phyloP scores from a whole-genome alignment of 2,888 invertebrate genomes.

The Actias luna region DNA sequence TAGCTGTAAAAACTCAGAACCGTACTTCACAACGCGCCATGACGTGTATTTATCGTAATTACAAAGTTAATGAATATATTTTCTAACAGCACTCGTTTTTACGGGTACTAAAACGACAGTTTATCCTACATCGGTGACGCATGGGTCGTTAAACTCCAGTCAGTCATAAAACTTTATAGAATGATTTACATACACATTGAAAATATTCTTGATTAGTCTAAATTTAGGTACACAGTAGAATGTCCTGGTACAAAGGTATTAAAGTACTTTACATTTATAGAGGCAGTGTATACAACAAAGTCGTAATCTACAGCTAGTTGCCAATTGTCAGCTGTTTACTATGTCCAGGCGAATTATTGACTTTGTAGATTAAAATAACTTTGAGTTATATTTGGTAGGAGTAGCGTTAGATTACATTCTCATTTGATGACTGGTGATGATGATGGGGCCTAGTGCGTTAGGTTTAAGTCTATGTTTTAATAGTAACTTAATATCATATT shows the following conservation, averaged over 20 bases:
- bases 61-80: neutral
- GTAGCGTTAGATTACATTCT: no score
- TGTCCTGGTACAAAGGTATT: neutral
- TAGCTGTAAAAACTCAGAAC: neutral
- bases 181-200: neutral
- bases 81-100: neutral
- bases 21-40: neutral
- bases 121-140: conserved; percentile 1
- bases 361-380: no score
- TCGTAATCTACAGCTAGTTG: neutral
- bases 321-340: neutral
- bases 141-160: neutral
- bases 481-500: no score
- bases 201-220: neutral
- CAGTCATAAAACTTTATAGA: neutral
- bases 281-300: neutral
- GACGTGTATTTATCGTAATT: neutral
- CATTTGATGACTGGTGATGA: no score
- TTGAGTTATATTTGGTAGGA: no score
- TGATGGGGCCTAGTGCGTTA: no score
- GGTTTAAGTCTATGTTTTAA: no score
- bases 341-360: no score
- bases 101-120: neutral
- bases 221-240: neutral
- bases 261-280: neutral